phyloP scores from a whole-genome alignment of 2,888 invertebrate species.

The Apodemia hepburni region DNA sequence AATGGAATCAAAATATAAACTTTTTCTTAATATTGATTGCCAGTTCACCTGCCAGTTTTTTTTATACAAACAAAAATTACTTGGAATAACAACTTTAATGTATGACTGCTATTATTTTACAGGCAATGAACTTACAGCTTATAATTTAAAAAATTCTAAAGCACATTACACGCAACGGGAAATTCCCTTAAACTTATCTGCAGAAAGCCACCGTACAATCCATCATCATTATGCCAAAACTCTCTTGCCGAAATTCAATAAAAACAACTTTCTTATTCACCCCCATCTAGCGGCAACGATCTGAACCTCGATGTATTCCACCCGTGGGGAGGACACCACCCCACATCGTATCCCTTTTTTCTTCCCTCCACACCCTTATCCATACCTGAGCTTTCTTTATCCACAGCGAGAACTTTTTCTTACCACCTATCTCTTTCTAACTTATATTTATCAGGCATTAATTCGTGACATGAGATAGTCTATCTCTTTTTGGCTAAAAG shows the following conservation, averaged over 20 bases:
- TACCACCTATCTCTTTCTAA: slow-evolving; percentile 56
- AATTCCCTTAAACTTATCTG: slow-evolving; percentile 71
- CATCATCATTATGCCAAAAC: slow-evolving; percentile 78
- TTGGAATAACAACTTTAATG: not conserved
- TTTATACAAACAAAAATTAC: not conserved
- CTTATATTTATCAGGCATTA: slow-evolving; percentile 29
- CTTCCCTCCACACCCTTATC: slow-evolving; percentile 77
- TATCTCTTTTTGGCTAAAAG: slow-evolving; percentile 55
- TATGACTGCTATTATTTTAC: not conserved
- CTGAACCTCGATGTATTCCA: slow-evolving; percentile 56
- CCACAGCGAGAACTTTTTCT: slow-evolving; percentile 71
- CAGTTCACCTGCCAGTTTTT: not conserved
- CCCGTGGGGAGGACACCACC: slow-evolving; percentile 58
- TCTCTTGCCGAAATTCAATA: slow-evolving; percentile 71
- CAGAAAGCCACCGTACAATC: slow-evolving; percentile 69
- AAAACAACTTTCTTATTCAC: slow-evolving; percentile 64
- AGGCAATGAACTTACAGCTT: slow-evolving; percentile 42
- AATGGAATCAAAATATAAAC: not conserved
- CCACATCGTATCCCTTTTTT: slow-evolving; percentile 75
- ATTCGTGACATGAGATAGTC: slow-evolving; percentile 30
- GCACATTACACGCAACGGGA: slow-evolving; percentile 63
- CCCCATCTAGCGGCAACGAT: slow-evolving; percentile 70
- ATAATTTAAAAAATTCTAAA: slow-evolving; percentile 56
- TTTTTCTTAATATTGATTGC: not conserved
- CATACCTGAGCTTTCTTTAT: slow-evolving; percentile 79